Percentiles rank a stretch among this genome's conserved stretches.
These are phyloP conservation scores for Allolobophora icterica DNA, from an alignment of 2,888 invertebrate species.

Conservation along the genomic window DNA sequence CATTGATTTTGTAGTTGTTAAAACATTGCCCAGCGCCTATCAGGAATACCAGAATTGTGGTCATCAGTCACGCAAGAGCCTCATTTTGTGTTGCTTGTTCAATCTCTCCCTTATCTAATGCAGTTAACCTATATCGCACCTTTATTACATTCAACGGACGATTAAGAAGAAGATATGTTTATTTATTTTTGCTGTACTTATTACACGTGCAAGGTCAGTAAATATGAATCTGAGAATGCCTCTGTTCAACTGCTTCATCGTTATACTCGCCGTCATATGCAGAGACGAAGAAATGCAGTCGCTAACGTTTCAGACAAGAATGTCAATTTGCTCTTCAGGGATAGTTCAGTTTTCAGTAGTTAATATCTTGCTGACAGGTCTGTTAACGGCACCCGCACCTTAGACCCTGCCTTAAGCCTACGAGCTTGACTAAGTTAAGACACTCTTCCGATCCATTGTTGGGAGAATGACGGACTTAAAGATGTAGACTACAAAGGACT, in stretches of 20 bases:
- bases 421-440: no score
- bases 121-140: background rate
- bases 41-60: background rate
- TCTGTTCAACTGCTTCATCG: background rate
- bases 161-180: no score
- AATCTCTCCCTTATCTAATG: background rate
- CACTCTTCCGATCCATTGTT: no score
- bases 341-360: background rate
- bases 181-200: no score
- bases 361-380: no score
- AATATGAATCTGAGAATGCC: background rate
- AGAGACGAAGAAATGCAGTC: background rate
- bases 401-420: no score
- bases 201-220: background rate
- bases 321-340: background rate
- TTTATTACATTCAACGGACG: no score
- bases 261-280: background rate
- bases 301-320: background rate
- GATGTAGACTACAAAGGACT: no score
- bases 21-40: background rate
- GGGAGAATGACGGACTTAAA: no score
- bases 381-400: no score
- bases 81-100: background rate
- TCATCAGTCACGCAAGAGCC: background rate
- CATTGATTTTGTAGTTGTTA: background rate